Evolutionary conservation across 1,140 invertebrate genomes (phyloP), one percentile per base, ranked within the genome.

Genomic region (Gerris buenoi): DNA sequence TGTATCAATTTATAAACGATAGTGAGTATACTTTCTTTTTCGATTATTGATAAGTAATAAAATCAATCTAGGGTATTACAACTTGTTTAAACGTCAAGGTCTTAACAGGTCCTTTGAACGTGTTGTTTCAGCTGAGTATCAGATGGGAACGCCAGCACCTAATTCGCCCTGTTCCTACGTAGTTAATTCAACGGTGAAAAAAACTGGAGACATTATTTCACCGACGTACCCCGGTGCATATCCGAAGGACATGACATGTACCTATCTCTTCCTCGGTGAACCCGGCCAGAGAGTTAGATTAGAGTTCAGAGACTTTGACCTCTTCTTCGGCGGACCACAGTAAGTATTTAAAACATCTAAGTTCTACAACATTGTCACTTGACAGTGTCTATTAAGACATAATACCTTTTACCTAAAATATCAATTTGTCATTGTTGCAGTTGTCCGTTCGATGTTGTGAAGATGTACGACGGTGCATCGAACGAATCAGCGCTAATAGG

Each of bases 141-240:
- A 92, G 77, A 86, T 97, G 73, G 96, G 96, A 65, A 92, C 89
- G 58, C 89, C 88, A 67, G 84, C 86, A 66, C 83, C 83, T 14
- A 84, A 84, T 68, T 86, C 86, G 56, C 84, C 90, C 71, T 95
- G 93, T 79, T 90, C 87, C 73, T 95, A 90, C 80, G 85, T 85
- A 68, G 88, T 95, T 71, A 84, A 91, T 73, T 81, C 81, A 1
- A 82, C 85, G 69, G 82, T 82, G 73, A 90, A 90, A 77, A 83
- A 87, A 73, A 87, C 85, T 72, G 97, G 97, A 22, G 84, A 85
- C 74, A 88, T 99, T 73, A 79, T 95, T 69, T 96, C 96, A 63
- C 95, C 96, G 67, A 99, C 97, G 62, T 99, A 99, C 83, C 97
- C 97, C 33, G 97, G 97, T 71, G 89, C 93, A 70, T 99, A 99